Evolutionary conservation across 2,113 vertebrate genomes (phyloP).

Genomic region (Ophthalmolycus amberensis): DNA sequence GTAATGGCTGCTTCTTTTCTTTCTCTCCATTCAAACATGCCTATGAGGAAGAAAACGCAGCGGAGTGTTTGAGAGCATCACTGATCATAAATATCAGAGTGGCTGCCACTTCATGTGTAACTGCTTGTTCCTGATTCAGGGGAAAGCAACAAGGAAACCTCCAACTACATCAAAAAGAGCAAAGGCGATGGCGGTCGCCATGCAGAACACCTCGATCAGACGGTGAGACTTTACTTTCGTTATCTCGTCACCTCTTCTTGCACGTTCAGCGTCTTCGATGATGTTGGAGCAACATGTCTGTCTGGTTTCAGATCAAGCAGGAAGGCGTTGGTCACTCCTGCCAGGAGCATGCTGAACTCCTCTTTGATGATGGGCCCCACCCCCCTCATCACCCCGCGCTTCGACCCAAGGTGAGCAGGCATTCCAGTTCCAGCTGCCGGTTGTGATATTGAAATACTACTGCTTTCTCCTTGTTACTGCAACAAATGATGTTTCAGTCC

Average conservation of each 20-base stretch:
- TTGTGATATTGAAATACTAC: too few species aligned
- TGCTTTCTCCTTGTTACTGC: not conserved
- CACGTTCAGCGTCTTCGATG: too few species aligned
- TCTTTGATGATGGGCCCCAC: slow-evolving; percentile 81
- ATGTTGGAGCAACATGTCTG: not conserved
- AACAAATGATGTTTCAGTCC: not conserved
- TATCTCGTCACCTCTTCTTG: not conserved
- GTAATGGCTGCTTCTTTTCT: slow-evolving; percentile 49
- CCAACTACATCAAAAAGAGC: slow-evolving; percentile 77
- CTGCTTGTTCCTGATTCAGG: slow-evolving; percentile 57
- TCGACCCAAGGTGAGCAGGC: slow-evolving; percentile 81
- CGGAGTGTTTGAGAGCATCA: not conserved
- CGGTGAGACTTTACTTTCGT: slow-evolving; percentile 57
- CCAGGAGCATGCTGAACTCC: slow-evolving; percentile 74
- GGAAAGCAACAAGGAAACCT: slow-evolving; percentile 72
- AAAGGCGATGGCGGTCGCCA: slow-evolving; percentile 72
- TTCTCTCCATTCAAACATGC: not conserved
- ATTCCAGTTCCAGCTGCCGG: too few species aligned
- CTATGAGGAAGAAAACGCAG: not conserved
- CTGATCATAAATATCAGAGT: not conserved
- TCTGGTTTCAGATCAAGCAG: slow-evolving; percentile 73
- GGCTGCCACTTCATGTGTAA: not conserved
- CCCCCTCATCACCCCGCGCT: slow-evolving; percentile 83
- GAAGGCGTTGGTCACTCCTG: slow-evolving; percentile 80
- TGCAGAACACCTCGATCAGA: slow-evolving; percentile 70